Conservation (phyloP, 1,140 invertebrate genomes). For the Dinothrombium tinctorium region DNA sequence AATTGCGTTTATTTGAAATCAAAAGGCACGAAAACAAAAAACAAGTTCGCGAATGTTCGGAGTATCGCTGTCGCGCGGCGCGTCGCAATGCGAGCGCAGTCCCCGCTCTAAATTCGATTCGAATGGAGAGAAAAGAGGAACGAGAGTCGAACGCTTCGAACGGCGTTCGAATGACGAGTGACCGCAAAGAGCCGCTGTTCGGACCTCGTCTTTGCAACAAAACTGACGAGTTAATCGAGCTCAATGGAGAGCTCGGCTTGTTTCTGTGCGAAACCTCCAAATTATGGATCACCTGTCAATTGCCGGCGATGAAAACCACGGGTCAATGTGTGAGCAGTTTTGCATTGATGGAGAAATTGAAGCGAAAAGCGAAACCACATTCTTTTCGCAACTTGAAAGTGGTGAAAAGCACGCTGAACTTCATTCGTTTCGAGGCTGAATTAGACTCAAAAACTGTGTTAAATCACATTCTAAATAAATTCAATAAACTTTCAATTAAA, state of each 20-base stretch:
- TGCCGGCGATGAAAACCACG: slow-evolving; percentile 50
- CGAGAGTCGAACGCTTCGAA: no score
- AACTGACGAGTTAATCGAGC: slow-evolving; percentile 24
- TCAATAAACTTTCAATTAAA: slow-evolving; percentile 51
- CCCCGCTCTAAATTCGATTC: no score
- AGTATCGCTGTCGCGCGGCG: no score
- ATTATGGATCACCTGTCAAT: slow-evolving; percentile 65
- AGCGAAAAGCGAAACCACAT: slow-evolving; percentile 55
- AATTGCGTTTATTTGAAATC: no score
- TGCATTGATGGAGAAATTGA: slow-evolving; percentile 80
- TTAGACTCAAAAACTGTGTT: slow-evolving; percentile 21
- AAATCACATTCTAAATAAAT: slow-evolving; percentile 36
- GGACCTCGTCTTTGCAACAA: neutral
- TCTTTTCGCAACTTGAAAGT: slow-evolving; percentile 54
- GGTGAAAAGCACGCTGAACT: slow-evolving; percentile 63
- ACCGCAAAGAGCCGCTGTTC: no score
- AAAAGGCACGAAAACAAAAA: no score
- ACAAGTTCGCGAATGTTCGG: no score
- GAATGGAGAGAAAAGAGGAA: no score
- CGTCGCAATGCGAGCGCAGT: no score
- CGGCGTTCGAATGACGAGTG: no score
- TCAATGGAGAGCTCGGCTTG: slow-evolving; percentile 49
- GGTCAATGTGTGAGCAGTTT: slow-evolving; percentile 76
- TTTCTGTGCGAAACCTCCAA: slow-evolving; percentile 72
- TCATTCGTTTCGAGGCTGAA: slow-evolving; percentile 52